A percentile compares a stretch with the other conserved stretches of the same genome.
phyloP scores from a whole-genome alignment of 37 sponge, comb jelly and placozoan genomes.

The Ephydatia muelleri region DNA sequence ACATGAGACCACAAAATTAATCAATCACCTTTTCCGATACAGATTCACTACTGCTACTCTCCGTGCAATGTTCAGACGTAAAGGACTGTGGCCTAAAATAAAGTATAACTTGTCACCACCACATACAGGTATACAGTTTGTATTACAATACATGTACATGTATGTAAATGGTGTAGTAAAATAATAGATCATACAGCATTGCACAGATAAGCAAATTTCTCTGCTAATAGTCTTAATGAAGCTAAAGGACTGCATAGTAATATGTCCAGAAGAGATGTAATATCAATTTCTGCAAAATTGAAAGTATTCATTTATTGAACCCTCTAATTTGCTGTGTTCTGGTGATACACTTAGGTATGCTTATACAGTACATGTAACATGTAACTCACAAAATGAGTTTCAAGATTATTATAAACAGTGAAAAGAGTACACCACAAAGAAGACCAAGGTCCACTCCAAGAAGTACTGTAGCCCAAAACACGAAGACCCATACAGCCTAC shows the following conservation, averaged over 20 bases:
- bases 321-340: too few relatives aligned
- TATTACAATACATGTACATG: too few relatives aligned
- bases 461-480: conserved; percentile 22
- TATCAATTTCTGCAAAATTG: too few relatives aligned
- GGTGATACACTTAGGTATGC: neutral
- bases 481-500: conserved; percentile 18
- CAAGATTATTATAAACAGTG: conserved; percentile 20
- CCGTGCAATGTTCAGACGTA: neutral
- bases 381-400: conserved; percentile 21
- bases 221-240: too few relatives aligned
- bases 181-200: too few relatives aligned
- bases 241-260: too few relatives aligned
- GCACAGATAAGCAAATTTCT: too few relatives aligned
- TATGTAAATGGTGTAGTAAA: too few relatives aligned
- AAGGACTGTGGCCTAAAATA: neutral
- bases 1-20: neutral
- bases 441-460: conserved; percentile 31
- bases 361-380: neutral
- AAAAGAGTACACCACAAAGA: conserved; percentile 27
- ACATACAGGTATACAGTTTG: too few relatives aligned
- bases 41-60: neutral
- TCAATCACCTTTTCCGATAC: neutral
- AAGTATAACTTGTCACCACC: too few relatives aligned
- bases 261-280: too few relatives aligned
- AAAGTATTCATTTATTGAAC: too few relatives aligned